Conservation (phyloP, 2,113 vertebrate species). For the Bucco capensis region DNA sequence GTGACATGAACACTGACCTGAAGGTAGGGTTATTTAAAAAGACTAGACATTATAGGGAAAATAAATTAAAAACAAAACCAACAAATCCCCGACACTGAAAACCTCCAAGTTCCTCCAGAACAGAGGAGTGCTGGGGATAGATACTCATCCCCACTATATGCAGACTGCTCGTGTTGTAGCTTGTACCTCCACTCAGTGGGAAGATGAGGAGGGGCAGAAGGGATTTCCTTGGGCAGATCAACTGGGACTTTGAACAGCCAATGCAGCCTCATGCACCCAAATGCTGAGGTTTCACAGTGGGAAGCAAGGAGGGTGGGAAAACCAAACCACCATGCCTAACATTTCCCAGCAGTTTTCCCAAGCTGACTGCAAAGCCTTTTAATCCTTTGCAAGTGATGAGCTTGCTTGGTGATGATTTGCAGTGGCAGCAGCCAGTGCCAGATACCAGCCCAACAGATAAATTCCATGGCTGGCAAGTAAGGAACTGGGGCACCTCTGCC, state of each 20-base stretch:
- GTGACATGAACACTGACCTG: not conserved
- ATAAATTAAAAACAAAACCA: not conserved
- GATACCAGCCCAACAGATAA: not conserved
- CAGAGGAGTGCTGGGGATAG: not conserved
- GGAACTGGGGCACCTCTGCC: not conserved
- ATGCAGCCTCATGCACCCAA: not conserved
- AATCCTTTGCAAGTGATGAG: not conserved
- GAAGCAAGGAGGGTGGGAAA: not conserved
- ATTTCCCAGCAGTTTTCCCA: not conserved
- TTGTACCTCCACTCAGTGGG: not conserved
- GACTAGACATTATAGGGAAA: not conserved
- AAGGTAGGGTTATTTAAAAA: not conserved
- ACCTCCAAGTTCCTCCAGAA: not conserved
- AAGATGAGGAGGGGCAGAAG: not conserved
- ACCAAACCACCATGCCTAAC: rapidly evolving
- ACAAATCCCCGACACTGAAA: not conserved
- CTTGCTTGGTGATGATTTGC: not conserved
- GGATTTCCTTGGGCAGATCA: not conserved
- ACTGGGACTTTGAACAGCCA: rapidly evolving
- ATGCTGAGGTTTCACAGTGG: not conserved
- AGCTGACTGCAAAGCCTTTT: not conserved
- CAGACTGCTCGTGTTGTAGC: not conserved
- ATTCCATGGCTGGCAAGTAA: not conserved
- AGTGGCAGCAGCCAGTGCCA: not conserved
- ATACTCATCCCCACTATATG: not conserved